Evolutionary conservation across 2,888 invertebrate species (phyloP).

Genomic region (Syrphus vitripennis): DNA sequence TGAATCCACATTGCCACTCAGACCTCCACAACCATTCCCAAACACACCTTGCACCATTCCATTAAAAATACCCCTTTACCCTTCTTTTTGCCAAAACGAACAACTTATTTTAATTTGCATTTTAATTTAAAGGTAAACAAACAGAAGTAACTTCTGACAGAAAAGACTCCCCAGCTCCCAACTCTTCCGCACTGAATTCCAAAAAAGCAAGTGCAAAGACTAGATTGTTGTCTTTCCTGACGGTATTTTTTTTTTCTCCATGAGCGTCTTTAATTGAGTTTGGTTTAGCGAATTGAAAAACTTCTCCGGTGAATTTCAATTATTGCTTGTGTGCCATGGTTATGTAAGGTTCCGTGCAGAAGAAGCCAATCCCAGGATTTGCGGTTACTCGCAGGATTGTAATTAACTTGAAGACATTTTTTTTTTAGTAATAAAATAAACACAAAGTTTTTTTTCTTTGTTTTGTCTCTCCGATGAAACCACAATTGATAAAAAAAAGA

Average conservation of each 20-base stretch:
- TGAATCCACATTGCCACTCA: too few species aligned
- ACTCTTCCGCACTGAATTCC: constrained; percentile 17
- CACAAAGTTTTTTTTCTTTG: constrained; percentile 53
- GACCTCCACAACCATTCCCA: background rate
- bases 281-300: constrained; percentile 68
- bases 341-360: constrained; percentile 44
- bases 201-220: constrained; percentile 1
- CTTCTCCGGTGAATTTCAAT: constrained; percentile 72
- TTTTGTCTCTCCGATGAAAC: constrained; percentile 33
- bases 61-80: background rate
- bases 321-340: constrained; percentile 46
- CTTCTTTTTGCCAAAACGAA: constrained; percentile 33
- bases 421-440: constrained; percentile 59
- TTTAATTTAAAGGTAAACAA: constrained; percentile 72
- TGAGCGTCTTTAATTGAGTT: constrained; percentile 68
- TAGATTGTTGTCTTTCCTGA: constrained; percentile 52
- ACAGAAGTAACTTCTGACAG: constrained; percentile 61
- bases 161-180: background rate
- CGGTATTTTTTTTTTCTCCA: background rate
- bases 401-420: constrained; percentile 65
- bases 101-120: constrained; percentile 71
- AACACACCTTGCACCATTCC: background rate
- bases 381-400: constrained; percentile 67
- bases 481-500: constrained; percentile 60
- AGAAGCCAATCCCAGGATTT: constrained; percentile 61